These are phyloP conservation scores for Megastigmus dorsalis DNA, from an alignment of 2,888 invertebrate species.

Conservation along the genomic window DNA sequence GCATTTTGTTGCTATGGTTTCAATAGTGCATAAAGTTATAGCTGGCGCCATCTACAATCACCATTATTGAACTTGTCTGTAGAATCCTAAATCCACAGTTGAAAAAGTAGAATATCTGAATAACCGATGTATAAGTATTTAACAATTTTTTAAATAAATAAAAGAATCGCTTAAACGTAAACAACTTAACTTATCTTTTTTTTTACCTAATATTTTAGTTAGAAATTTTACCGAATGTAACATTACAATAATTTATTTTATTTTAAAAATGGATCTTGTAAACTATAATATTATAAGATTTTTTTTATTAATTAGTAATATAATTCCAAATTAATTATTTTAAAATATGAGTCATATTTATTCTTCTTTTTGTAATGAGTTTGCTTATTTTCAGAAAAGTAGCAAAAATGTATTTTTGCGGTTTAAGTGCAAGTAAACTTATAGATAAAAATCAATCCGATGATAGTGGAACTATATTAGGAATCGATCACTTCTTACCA, in stretches of 20 bases:
- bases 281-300: not conserved
- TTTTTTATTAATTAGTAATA: not conserved
- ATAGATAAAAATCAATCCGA: constrained; percentile 14
- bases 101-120: not conserved
- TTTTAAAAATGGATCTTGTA: no score
- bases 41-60: constrained; percentile 32
- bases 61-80: no score
- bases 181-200: no score
- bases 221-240: not conserved
- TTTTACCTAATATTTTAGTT: no score
- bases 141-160: not conserved
- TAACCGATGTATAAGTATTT: not conserved
- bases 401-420: constrained; percentile 60
- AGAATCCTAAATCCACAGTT: not conserved
- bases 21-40: not conserved
- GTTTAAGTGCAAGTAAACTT: constrained; percentile 61
- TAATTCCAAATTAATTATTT: not conserved
- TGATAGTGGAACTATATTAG: constrained; percentile 26
- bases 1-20: constrained; percentile 41
- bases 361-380: not conserved
- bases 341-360: not conserved
- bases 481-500: constrained; percentile 60
- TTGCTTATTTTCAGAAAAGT: constrained; percentile 42
- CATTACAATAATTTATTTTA: not conserved
- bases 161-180: no score